Percentiles rank a stretch among this genome's conserved stretches.
These are phyloP conservation scores for Taenaris catops DNA, from an alignment of 2,888 invertebrate genomes.

Conservation along the genomic window DNA sequence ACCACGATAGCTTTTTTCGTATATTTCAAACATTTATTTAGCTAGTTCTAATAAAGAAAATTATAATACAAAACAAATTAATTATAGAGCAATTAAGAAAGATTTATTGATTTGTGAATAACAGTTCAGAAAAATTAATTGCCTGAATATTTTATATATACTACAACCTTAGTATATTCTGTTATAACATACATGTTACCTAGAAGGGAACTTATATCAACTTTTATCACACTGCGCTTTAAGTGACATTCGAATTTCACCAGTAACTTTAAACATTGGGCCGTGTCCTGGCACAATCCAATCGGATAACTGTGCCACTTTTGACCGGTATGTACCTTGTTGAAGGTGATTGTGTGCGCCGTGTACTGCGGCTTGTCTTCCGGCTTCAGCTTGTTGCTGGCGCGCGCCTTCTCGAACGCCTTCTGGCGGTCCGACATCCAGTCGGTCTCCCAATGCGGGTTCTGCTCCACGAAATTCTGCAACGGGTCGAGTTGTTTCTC, in stretches of 20 bases:
- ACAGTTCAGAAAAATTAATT: no score
- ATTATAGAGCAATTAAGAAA: no score
- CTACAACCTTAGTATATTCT: no score
- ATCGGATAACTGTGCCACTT: slow-evolving; percentile 85
- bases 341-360: slow-evolving; percentile 68
- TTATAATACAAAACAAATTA: no score
- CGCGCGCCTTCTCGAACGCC: slow-evolving; percentile 77
- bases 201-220: no score
- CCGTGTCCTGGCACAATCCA: slow-evolving; percentile 97
- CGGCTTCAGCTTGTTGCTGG: slow-evolving; percentile 30
- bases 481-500: no score
- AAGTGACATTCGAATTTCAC: slow-evolving; percentile 57
- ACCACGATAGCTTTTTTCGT: no score
- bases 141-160: no score
- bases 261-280: slow-evolving; percentile 85
- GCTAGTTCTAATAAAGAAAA: no score
- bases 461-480: slow-evolving; percentile 89
- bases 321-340: slow-evolving; percentile 81
- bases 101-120: no score
- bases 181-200: no score
- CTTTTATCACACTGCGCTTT: slow-evolving; percentile 34
- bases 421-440: slow-evolving; percentile 91
- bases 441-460: slow-evolving; percentile 93
- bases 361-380: slow-evolving; percentile 59
- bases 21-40: no score